Evolutionary conservation across 2,888 invertebrate species (phyloP), one percentile per base, ranked within the genome.

Genomic region (Zygaena filipendulae): DNA sequence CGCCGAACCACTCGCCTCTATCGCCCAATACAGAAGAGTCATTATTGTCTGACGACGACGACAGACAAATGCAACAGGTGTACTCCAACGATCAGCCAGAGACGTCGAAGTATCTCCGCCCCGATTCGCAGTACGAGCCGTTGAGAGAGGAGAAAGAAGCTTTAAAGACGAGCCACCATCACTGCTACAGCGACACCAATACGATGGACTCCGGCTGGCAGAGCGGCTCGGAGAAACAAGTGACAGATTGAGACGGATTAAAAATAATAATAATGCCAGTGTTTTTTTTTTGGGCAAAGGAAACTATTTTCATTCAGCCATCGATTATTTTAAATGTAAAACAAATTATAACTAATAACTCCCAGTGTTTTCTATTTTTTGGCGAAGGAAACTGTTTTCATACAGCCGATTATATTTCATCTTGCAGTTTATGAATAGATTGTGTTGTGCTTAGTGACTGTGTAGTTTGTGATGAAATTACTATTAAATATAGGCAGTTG

Each of bases 171-270:
- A 77, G 68, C 4, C 80, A 81, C 11, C 81, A 81, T 31, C 82
- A 83, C 34, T 83, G 83, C 23, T 75, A 82, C 28, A 83, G 81
- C 38, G 83, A 83, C 24, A 82, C 83, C 0, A 82, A 82, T 21
- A 87, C 86, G 0, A 83, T 86, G 75, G 87, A 87, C 40, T 84
- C 86, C 0, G 87, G 87, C 0, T 87, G 87, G 86, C 87, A 87
- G 38, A 86, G 85, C 42, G 87, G 85, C 0, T 84, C 84, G 0
- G 85, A 85, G 36, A 85, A 83, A 52, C 81, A 82, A 32, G 83
- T 69, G n/a, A 81, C 80, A 21, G 81, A 81, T 40, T 72, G 46
- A 47, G 25, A 19, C 7, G 4, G 7, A 16, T 16, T 16, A 7
- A 16, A 16, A n/a, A n/a, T n/a, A n/a, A n/a, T n/a, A n/a, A n/a